Conservation (phyloP, 2,113 vertebrate species). For the Vidua chalybeata region DNA sequence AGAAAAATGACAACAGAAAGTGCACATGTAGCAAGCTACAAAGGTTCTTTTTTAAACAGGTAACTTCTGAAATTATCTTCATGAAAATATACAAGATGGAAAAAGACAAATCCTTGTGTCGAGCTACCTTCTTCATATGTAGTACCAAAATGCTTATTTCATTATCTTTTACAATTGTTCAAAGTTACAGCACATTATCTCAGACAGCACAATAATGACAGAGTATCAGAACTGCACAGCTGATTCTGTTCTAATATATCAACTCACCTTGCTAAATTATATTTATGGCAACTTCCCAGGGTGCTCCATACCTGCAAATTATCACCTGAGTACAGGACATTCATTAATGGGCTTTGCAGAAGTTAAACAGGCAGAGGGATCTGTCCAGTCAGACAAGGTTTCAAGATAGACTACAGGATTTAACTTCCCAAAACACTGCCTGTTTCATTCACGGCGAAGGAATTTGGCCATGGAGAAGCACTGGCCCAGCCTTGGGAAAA, state of each 20-base stretch:
- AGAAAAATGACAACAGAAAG: not conserved
- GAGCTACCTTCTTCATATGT: not conserved
- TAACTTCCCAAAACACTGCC: not conserved
- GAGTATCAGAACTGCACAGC: not conserved
- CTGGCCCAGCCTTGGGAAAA: not conserved
- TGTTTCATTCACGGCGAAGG: not conserved
- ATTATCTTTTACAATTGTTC: not conserved
- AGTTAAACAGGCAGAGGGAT: not conserved
- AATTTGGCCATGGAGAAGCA: not conserved
- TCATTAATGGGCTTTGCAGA: fast-evolving
- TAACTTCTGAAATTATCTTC: not conserved
- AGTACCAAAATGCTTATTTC: not conserved
- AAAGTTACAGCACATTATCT: not conserved
- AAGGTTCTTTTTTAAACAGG: not conserved
- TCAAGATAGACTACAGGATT: not conserved
- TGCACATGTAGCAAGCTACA: not conserved
- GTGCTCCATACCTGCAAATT: not conserved
- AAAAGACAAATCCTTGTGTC: not conserved
- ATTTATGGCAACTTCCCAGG: not conserved
- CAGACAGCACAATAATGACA: not conserved
- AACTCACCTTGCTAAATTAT: not conserved
- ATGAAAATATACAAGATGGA: fast-evolving
- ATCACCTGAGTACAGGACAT: not conserved
- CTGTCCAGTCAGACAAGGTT: not conserved
- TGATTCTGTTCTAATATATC: not conserved